Evolutionary conservation across 2,797 vertebrate species (phyloP), one percentile per base, ranked within the genome.

Genomic region (Xenopus petersii): DNA sequence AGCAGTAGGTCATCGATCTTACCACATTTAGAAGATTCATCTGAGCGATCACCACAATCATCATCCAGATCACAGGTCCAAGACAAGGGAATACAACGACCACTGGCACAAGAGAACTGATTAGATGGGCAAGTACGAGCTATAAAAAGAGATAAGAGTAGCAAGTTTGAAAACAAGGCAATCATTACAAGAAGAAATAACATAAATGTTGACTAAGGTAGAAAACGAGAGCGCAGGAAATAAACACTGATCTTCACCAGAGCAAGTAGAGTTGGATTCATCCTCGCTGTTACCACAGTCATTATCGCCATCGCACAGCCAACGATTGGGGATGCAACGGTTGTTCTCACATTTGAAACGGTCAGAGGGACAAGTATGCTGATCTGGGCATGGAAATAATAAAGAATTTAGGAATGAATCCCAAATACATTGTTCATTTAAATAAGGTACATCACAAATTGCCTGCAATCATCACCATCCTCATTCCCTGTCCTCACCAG

Each of bases 281-380:
- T 98, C 97, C 83, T 98, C 97, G 0, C 94, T 94, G 47, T 96
- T 97, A 2, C 96, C 97, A 0, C 97, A 98, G 88, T 98, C 97
- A 0, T 98, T 98, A 87, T 98, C 96, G 3, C 97, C 97, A 0
- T 98, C 97, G 7, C 97, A 98, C 59, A 98, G 90, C 97, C 97
- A 98, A 79, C 97, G 94, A 86, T 95, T 93, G 26, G 96, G 96
- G 83, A 98, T 98, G 83, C 97, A 98, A 64, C 97, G 93, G 86
- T 98, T 98, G 87, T 97, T 98, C 86, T 96, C 94, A 75, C 97
- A 98, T 84, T 98, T 98, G 83, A 98, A 98, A 21, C 96, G 91
- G 86, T 98, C 97, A 0, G 95, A 92, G 8, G 97, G 95, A 81
- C 97, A 98, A 10, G 96, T 98, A 90, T 98, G 97, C 85, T 98